Evolutionary conservation across 2,888 invertebrate genomes (phyloP).

Genomic region (Drosophila robusta): DNA sequence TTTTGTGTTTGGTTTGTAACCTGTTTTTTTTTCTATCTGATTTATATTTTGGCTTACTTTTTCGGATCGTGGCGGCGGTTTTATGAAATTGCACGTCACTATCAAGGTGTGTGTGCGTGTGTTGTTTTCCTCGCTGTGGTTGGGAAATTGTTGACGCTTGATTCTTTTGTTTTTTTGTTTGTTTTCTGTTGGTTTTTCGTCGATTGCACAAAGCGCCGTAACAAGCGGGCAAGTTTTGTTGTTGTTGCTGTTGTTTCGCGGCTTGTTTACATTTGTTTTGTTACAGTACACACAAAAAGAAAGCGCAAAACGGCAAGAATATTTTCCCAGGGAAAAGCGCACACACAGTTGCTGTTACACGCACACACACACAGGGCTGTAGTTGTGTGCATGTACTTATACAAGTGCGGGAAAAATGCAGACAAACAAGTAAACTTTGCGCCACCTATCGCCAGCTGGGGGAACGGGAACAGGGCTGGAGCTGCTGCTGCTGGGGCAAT

Average conservation of each 20-base stretch:
- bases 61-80: constrained; percentile 21
- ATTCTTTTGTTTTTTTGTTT: constrained; percentile 43
- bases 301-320: constrained; percentile 73
- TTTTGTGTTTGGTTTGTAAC: constrained; percentile 54
- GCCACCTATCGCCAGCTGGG: constrained; percentile 19
- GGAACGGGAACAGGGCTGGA: constrained; percentile 38
- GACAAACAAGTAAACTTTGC: constrained; percentile 80
- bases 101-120: constrained; percentile 33
- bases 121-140: constrained; percentile 29
- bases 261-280: constrained; percentile 58
- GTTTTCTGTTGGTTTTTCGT: constrained; percentile 14
- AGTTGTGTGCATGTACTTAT: constrained; percentile 5
- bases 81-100: constrained; percentile 55
- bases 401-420: constrained; percentile 73
- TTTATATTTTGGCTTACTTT: constrained; percentile 80
- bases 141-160: constrained; percentile 48
- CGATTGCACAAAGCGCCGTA: constrained; percentile 39
- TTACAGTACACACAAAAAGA: constrained; percentile 69
- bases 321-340: constrained; percentile 71
- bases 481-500: constrained; percentile 43
- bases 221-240: constrained; percentile 22
- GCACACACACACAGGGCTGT: constrained; percentile 8
- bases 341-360: constrained; percentile 39
- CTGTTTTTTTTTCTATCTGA: constrained; percentile 67
- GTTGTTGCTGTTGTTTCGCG: constrained; percentile 17